A percentile compares a stretch with the other conserved stretches of the same genome.
Conservation (phyloP, 64 coral and sea anemone species). For the Astreopora myriophthalma region DNA sequence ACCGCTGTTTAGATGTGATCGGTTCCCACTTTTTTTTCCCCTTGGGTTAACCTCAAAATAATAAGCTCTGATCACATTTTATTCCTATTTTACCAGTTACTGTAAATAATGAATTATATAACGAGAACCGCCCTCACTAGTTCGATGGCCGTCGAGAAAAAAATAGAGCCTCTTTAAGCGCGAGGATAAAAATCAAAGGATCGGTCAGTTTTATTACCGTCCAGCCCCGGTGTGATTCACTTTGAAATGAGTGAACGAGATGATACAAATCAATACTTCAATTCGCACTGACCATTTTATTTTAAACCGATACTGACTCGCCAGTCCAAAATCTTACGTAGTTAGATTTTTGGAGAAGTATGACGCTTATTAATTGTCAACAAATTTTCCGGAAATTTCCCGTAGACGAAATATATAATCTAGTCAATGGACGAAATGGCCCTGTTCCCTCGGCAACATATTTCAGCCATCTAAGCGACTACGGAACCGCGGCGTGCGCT, state of each 20-base stretch:
- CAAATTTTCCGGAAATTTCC: neutral
- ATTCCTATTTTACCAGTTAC: neutral
- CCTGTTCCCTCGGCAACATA: too few species aligned
- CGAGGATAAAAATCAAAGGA: too few species aligned
- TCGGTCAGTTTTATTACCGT: neutral
- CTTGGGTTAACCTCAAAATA: neutral
- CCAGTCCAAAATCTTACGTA: neutral
- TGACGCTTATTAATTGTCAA: neutral
- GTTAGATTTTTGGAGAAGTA: neutral
- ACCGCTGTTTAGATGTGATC: neutral
- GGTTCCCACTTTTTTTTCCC: neutral
- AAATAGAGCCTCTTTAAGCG: neutral
- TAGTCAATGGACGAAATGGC: too few species aligned
- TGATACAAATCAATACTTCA: neutral
- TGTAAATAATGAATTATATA: neutral
- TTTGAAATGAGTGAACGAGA: neutral
- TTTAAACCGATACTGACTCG: neutral
- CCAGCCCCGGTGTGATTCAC: neutral
- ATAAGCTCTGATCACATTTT: neutral
- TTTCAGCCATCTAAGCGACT: too few species aligned
- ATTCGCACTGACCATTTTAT: neutral
- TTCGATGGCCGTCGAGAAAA: neutral
- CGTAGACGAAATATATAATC: too few species aligned
- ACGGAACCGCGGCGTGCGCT: too few species aligned
- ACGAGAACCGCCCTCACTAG: neutral